Percentiles rank a stretch among this genome's conserved stretches.
phyloP scores from a whole-genome alignment of 2,888 invertebrate species.

The Rotaria sp. region DNA sequence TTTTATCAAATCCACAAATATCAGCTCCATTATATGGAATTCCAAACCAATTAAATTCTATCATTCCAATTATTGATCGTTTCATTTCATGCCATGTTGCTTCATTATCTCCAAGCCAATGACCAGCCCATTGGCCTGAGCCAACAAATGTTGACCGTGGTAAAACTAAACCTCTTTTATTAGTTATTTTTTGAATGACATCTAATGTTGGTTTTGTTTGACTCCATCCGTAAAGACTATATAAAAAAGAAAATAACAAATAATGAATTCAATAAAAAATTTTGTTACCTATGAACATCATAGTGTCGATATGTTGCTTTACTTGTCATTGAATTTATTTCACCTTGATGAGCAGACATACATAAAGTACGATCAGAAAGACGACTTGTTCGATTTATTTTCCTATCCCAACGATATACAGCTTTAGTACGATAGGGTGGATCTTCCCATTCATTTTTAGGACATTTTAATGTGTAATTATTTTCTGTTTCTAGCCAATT shows the following conservation, averaged over 20 bases:
- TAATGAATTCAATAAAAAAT: not conserved
- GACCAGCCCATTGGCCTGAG: constrained; percentile 58
- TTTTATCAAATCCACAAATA: constrained; percentile 43
- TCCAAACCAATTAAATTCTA: constrained; percentile 53
- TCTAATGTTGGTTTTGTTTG: constrained; percentile 68
- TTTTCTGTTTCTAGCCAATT: too few species aligned
- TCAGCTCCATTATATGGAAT: constrained; percentile 44
- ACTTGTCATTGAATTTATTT: not conserved
- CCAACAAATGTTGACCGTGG: constrained; percentile 53
- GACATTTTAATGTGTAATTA: too few species aligned
- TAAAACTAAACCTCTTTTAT: constrained; percentile 52
- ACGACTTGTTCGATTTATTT: not conserved
- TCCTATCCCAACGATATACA: not conserved
- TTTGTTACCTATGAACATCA: constrained; percentile 65
- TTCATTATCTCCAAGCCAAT: constrained; percentile 67
- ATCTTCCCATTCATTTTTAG: too few species aligned
- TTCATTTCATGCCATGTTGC: constrained; percentile 63
- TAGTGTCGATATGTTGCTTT: constrained; percentile 60
- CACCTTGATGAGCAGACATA: constrained; percentile 35
- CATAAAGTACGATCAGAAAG: constrained; percentile 35
- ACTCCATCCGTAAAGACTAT: constrained; percentile 65
- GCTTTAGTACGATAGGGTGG: too few species aligned
- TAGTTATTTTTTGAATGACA: constrained; percentile 48
- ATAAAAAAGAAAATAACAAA: not conserved
- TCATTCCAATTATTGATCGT: constrained; percentile 43